Evolutionary conservation across 2,888 invertebrate genomes (phyloP).

Genomic region (Lomographa bimaculata): DNA sequence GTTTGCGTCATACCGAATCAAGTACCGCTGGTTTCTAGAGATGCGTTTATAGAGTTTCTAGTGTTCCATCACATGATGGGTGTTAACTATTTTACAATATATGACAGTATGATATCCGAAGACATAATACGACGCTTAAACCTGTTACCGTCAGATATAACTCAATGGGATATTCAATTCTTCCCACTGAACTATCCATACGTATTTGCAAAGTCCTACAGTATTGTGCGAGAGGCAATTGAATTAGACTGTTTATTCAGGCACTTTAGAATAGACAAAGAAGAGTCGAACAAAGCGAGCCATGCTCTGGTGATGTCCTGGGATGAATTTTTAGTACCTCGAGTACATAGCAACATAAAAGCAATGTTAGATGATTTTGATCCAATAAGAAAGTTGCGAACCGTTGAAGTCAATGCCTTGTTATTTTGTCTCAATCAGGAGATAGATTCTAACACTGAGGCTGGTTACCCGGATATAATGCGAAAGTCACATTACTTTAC

Average conservation of each 20-base stretch:
- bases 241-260: constrained; percentile 87
- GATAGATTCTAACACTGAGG: constrained; percentile 71
- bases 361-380: constrained; percentile 81
- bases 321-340: constrained; percentile 87
- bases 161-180: constrained; percentile 82
- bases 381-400: constrained; percentile 61
- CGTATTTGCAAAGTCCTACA: constrained; percentile 73
- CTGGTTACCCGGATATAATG: constrained; percentile 69
- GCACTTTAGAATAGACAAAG: constrained; percentile 79
- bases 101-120: constrained; percentile 83
- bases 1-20: constrained; percentile 86
- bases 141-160: constrained; percentile 70
- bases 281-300: constrained; percentile 72
- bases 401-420: constrained; percentile 57
- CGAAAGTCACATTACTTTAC: constrained; percentile 73
- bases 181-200: constrained; percentile 88
- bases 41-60: constrained; percentile 85
- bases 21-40: constrained; percentile 77
- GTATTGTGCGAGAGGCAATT: constrained; percentile 76
- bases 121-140: constrained; percentile 73
- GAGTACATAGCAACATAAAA: constrained; percentile 79
- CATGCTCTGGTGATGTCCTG: constrained; percentile 83
- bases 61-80: constrained; percentile 87
- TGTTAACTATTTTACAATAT: constrained; percentile 86
- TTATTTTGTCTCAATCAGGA: constrained; percentile 74